Percentiles rank a stretch among this genome's conserved stretches.
Conservation (phyloP, 2,888 invertebrate species). For the Dyspetes luteomarginatus region DNA sequence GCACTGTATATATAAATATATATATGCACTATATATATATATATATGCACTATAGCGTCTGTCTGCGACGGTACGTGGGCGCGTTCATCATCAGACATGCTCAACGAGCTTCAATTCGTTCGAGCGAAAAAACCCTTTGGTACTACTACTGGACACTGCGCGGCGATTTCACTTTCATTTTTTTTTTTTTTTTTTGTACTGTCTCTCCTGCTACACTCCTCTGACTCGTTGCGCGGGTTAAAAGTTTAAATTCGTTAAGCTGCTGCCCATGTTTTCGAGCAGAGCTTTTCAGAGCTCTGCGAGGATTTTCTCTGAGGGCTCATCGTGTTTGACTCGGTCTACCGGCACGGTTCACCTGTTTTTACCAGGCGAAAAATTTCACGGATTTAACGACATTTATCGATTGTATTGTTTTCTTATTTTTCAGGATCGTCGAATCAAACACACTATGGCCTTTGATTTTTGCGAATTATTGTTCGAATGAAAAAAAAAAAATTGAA, state of each 20-base stretch:
- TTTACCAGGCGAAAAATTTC: not conserved
- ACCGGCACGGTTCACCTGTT: not conserved
- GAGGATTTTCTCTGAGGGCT: not conserved
- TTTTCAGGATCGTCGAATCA: too few relatives aligned
- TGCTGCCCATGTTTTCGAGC: conserved; percentile 11
- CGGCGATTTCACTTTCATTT: too few relatives aligned
- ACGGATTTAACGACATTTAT: not conserved
- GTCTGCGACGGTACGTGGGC: conserved; percentile 49
- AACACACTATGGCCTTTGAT: too few relatives aligned
- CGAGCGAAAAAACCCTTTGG: conserved; percentile 36
- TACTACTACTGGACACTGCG: conserved; percentile 5
- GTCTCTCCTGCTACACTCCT: not conserved
- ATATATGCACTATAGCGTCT: conserved; percentile 2
- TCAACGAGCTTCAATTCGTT: conserved; percentile 59
- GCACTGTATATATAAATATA: too few relatives aligned
- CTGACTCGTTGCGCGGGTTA: conserved; percentile 15
- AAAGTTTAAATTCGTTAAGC: conserved; percentile 53
- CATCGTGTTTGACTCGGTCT: not conserved
- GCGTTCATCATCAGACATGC: conserved; percentile 32
- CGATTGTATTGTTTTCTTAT: too few relatives aligned
- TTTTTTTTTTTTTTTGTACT: conserved; percentile 18
- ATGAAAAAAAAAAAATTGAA: too few relatives aligned
- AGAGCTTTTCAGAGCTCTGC: not conserved
- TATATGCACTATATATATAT: too few relatives aligned
- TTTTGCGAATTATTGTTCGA: too few relatives aligned